Conservation (phyloP, 2,888 invertebrate genomes). For the Mesorhabditis belari region DNA sequence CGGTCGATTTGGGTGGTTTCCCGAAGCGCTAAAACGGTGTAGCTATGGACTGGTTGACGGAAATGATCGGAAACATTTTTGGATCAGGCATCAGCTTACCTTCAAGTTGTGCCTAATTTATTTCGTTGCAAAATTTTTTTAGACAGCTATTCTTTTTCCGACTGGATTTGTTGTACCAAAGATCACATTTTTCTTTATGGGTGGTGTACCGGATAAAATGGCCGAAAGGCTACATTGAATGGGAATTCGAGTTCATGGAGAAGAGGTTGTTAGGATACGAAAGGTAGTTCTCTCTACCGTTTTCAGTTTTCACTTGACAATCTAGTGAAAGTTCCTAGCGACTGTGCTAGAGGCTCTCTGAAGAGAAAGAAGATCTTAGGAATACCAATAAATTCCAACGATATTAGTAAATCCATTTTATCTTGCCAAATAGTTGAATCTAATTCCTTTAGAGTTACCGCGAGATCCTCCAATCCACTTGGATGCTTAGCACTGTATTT, state of each 20-base stretch:
- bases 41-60: slow-evolving; percentile 24
- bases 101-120: slow-evolving; percentile 6
- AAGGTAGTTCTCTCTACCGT: too few relatives aligned
- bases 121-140: not conserved
- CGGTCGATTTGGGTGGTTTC: slow-evolving; percentile 22
- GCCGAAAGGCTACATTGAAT: slow-evolving; percentile 19
- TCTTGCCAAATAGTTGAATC: too few relatives aligned
- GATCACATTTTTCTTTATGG: slow-evolving; percentile 22
- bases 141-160: slow-evolving; percentile 18
- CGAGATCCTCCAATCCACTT: slow-evolving; percentile 57
- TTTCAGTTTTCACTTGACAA: slow-evolving; percentile 13
- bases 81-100: slow-evolving; percentile 18
- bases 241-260: slow-evolving; percentile 22
- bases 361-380: too few relatives aligned
- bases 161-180: slow-evolving; percentile 13
- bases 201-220: slow-evolving; percentile 27
- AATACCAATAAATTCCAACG: too few relatives aligned
- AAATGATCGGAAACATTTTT: slow-evolving; percentile 12
- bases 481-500: slow-evolving; percentile 83
- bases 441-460: too few relatives aligned
- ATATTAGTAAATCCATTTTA: too few relatives aligned
- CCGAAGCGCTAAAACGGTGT: slow-evolving; percentile 22
- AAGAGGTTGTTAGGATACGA: too few relatives aligned
- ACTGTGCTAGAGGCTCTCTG: slow-evolving; percentile 12
- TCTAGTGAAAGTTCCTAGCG: slow-evolving; percentile 11